Conservation (phyloP, 2,797 vertebrate genomes). For the Otolemur crassicaudatus region DNA sequence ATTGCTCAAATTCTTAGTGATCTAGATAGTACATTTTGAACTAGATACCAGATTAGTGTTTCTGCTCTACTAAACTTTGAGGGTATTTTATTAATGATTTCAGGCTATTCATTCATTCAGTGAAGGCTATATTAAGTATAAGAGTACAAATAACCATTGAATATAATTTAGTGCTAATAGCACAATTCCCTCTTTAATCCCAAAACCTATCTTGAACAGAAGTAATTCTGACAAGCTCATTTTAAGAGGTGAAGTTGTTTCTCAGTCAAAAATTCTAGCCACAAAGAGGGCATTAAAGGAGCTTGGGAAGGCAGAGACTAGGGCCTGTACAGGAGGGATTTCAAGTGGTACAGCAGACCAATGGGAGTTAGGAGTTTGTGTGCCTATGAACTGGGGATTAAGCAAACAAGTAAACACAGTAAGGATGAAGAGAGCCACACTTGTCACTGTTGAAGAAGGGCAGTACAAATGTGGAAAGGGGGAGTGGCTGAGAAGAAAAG, state of each 20-base stretch:
- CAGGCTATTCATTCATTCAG: not conserved
- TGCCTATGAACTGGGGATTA: not conserved
- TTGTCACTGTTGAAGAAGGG: not conserved
- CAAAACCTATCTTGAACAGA: not conserved
- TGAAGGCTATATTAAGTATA: not conserved
- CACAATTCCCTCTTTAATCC: not conserved
- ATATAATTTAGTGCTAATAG: not conserved
- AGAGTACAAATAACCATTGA: not conserved
- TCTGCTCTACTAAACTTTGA: not conserved
- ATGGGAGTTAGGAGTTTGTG: not conserved
- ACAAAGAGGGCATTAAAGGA: not conserved
- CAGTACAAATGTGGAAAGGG: not conserved
- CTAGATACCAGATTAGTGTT: not conserved
- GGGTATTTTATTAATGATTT: not conserved
- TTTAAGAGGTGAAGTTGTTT: slow-evolving; percentile 6
- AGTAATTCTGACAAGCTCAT: not conserved
- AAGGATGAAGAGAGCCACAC: not conserved
- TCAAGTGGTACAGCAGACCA: not conserved
- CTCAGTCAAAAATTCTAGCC: not conserved
- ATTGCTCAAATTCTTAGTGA: slow-evolving; percentile 19
- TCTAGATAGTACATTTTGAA: not conserved
- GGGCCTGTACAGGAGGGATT: not conserved
- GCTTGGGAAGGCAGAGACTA: not conserved
- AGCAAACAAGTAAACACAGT: not conserved
- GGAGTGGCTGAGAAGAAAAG: not conserved